Conservation (phyloP, 2,797 vertebrate genomes). For the Phoxinus dragarum region DNA sequence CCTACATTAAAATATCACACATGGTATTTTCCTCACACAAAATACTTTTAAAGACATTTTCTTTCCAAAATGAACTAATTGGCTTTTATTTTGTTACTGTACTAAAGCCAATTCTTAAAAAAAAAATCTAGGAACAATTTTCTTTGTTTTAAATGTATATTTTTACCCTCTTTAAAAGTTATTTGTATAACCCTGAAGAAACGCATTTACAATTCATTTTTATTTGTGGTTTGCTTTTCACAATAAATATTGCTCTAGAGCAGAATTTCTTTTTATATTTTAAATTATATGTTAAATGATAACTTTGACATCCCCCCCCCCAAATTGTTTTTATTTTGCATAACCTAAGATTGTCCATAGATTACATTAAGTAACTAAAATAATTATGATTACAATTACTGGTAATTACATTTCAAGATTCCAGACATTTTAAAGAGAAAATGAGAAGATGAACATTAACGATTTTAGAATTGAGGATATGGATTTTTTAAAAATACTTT, state of each 20-base stretch:
- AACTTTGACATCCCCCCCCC: not conserved
- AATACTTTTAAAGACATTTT: not conserved
- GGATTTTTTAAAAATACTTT: too few relatives aligned
- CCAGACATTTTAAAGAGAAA: not conserved
- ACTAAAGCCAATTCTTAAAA: not conserved
- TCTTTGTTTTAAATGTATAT: not conserved
- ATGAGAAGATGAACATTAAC: too few relatives aligned
- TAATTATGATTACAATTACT: not conserved
- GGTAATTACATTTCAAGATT: not conserved
- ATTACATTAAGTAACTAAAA: not conserved
- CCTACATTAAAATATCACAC: too few relatives aligned
- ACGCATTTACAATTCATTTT: not conserved
- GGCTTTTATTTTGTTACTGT: not conserved
- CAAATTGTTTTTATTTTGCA: not conserved
- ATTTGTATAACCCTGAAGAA: not conserved
- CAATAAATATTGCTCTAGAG: not conserved
- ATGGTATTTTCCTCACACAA: too few relatives aligned
- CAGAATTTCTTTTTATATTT: not conserved
- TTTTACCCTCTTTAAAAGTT: not conserved
- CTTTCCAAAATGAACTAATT: not conserved
- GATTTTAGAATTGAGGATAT: not conserved
- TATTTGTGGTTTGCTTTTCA: not conserved
- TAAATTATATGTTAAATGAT: not conserved
- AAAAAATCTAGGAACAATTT: not conserved
- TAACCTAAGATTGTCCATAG: not conserved